Percentiles rank a stretch among this genome's conserved stretches.
Evolutionary conservation across 2,797 vertebrate species (phyloP).

Genomic region (Hybognathus amarus): DNA sequence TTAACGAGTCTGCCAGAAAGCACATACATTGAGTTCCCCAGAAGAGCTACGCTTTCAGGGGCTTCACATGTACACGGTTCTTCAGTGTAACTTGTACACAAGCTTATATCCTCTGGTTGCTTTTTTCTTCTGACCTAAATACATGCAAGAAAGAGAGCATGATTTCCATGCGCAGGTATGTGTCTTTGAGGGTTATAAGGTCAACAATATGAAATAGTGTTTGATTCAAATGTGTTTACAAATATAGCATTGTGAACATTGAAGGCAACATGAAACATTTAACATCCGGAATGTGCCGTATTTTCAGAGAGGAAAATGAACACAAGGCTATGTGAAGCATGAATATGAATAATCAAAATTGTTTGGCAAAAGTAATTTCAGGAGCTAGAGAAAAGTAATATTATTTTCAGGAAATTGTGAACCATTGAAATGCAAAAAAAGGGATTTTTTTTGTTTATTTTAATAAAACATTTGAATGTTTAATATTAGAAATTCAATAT

Average conservation of each 20-base stretch:
- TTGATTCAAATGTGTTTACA: background rate
- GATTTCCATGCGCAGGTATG: background rate
- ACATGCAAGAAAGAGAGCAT: conserved; percentile 5
- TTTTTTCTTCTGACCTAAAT: conserved; percentile 34
- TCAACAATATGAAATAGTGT: background rate
- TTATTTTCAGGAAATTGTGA: background rate
- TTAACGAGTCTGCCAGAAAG: conserved; percentile 43
- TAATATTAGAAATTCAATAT: background rate
- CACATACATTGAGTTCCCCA: conserved; percentile 27
- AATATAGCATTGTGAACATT: background rate
- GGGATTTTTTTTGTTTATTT: too few relatives aligned
- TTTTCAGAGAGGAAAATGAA: background rate
- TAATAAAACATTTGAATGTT: background rate
- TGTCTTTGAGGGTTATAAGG: conserved; percentile 13
- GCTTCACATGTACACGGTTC: conserved; percentile 30
- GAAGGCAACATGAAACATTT: conserved; percentile 2
- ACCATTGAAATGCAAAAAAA: background rate
- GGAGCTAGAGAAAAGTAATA: background rate
- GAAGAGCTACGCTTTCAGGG: conserved; percentile 14
- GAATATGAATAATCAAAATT: background rate
- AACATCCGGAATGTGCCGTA: background rate
- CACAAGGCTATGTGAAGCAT: background rate
- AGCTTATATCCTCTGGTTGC: conserved; percentile 2
- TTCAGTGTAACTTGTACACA: conserved; percentile 4
- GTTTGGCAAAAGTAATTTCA: background rate